Evolutionary conservation across 1,140 invertebrate genomes (phyloP).

Genomic region (Ganaspis sp.): DNA sequence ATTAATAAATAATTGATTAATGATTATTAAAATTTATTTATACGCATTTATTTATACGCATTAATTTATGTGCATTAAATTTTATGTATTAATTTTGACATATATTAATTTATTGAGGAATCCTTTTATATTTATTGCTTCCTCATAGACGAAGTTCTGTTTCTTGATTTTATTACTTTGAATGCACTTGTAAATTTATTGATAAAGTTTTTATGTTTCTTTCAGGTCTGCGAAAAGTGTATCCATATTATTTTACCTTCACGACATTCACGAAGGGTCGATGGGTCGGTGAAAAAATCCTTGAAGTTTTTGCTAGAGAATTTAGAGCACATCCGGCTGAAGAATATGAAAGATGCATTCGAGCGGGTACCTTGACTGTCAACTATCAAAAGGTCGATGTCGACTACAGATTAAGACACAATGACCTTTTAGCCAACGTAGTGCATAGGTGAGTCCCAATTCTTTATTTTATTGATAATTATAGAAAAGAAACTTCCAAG

Average conservation of each 20-base stretch:
- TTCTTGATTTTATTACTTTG: no score
- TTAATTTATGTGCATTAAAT: no score
- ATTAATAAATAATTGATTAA: no score
- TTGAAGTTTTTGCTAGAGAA: slow-evolving; percentile 95
- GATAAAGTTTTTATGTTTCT: slow-evolving; percentile 50
- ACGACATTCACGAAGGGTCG: slow-evolving; percentile 97
- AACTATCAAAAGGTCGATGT: slow-evolving; percentile 95
- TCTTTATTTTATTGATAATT: not conserved
- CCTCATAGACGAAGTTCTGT: no score
- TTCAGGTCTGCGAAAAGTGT: slow-evolving; percentile 96
- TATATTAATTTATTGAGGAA: no score
- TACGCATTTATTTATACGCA: no score
- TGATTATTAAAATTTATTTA: no score
- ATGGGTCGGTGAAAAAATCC: slow-evolving; percentile 96
- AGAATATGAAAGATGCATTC: slow-evolving; percentile 93
- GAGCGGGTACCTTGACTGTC: slow-evolving; percentile 93
- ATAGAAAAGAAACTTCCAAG: not conserved
- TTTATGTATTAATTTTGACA: no score
- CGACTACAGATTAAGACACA: slow-evolving; percentile 95
- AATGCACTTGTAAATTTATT: not conserved
- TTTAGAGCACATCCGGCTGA: slow-evolving; percentile 95
- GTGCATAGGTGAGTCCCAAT: slow-evolving; percentile 88
- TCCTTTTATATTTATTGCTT: no score
- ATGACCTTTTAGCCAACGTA: slow-evolving; percentile 95
- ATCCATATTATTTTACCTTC: slow-evolving; percentile 98